A percentile compares a stretch with the other conserved stretches of the same genome.
phyloP scores from a whole-genome alignment of 2,113 vertebrate species.

The Odontesthes bonariensis region DNA sequence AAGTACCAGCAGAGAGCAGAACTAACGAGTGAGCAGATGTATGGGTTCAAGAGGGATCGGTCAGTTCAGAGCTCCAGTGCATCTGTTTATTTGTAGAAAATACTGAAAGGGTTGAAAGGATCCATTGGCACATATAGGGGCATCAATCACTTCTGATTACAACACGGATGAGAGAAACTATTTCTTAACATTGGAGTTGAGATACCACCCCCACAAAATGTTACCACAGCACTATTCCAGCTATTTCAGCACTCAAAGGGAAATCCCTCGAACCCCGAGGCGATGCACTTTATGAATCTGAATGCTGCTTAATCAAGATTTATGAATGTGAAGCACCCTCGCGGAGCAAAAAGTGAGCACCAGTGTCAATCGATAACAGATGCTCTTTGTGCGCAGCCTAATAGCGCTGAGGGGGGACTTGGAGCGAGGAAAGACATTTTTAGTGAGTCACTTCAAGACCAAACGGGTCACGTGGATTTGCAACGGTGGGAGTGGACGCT shows the following conservation, averaged over 20 bases:
- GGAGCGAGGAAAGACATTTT: conserved; percentile 27
- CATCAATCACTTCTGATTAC: conserved; percentile 49
- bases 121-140: conserved; percentile 23
- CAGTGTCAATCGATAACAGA: conserved; percentile 65
- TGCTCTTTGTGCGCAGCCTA: conserved; percentile 34
- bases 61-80: conserved; percentile 4
- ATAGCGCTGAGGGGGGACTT: conserved; percentile 3
- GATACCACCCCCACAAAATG: conserved; percentile 17
- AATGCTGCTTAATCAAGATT: conserved; percentile 19
- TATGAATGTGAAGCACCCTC: conserved; percentile 36
- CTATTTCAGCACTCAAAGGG: conserved; percentile 31
- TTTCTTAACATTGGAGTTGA: conserved; percentile 32
- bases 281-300: conserved; percentile 5
- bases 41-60: not conserved
- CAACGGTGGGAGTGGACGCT: not conserved
- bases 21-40: not conserved
- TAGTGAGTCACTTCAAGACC: conserved; percentile 3
- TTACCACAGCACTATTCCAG: conserved; percentile 14
- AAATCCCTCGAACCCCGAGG: conserved; percentile 29
- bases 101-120: conserved; percentile 48
- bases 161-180: conserved; percentile 20
- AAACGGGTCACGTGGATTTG: conserved; percentile 1
- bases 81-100: conserved; percentile 46
- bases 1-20: conserved; percentile 7
- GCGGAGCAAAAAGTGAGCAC: conserved; percentile 28